Conservation (phyloP, 2,888 invertebrate genomes). For the Agrotis clavis region DNA sequence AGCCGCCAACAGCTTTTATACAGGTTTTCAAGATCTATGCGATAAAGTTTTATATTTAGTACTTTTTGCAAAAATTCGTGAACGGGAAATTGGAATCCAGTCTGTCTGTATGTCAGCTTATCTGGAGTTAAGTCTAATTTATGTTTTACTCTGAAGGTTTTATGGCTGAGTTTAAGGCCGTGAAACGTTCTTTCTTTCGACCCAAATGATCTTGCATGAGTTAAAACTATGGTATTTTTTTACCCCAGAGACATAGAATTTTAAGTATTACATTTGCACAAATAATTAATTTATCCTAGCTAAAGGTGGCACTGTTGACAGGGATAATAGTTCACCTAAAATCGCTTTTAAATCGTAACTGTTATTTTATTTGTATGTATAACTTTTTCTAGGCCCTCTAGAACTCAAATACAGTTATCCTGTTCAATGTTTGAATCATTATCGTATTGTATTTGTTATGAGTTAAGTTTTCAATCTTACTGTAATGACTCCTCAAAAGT, state of each 20-base stretch:
- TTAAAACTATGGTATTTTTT: neutral
- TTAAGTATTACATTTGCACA: too few relatives aligned
- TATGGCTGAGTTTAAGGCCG: neutral
- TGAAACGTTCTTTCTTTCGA: too few relatives aligned
- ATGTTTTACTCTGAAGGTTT: neutral
- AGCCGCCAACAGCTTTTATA: slow-evolving; percentile 23
- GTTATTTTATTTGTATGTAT: too few relatives aligned
- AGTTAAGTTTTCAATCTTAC: neutral
- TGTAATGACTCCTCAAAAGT: neutral
- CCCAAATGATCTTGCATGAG: neutral
- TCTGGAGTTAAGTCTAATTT: neutral
- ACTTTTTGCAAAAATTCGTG: slow-evolving; percentile 27
- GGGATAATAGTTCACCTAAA: too few relatives aligned
- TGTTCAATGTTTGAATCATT: neutral
- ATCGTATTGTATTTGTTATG: too few relatives aligned
- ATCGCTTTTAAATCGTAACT: too few relatives aligned
- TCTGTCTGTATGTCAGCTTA: neutral
- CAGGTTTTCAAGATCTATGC: slow-evolving; percentile 44
- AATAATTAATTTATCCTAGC: too few relatives aligned
- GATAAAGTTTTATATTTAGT: slow-evolving; percentile 49
- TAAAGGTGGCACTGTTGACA: too few relatives aligned
- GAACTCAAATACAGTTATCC: too few relatives aligned
- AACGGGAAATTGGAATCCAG: slow-evolving; percentile 16
- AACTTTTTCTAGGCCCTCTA: neutral
- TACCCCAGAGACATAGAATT: too few relatives aligned